Base-by-base conservation (phyloP, 2,113 vertebrate species). In the Brachypodius melanocephalos region DNA sequence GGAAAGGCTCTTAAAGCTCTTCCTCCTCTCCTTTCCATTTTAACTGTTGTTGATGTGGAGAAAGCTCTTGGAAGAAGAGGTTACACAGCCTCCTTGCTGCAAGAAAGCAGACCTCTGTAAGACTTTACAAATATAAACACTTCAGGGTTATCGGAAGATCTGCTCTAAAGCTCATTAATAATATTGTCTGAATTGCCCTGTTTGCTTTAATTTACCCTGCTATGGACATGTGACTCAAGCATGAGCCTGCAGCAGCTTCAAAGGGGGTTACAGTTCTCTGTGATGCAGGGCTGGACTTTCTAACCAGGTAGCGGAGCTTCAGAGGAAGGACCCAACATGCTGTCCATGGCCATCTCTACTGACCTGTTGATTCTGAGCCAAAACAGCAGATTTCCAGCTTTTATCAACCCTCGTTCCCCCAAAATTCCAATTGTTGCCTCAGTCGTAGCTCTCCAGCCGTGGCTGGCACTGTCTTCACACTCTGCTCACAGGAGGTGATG, bases 221-320 rank as follows among this genome's bases (percentile, higher is more conserved):
- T 42, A 3, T 5, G 3, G 78, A 51, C 12, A 0, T 0, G 0
- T 51, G 72, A 55, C 80, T 84, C 28, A 1, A 45, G 43, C 20
- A 8, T 20, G 79, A 93, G 67, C 34, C 25, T 91, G 63, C 48
- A 79, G 54, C 55, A 63, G 29, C 71, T 73, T 55, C 81, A 31
- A 9, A 81, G 25, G 57, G 67, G 43, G 21, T 76, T 78, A 13
- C 29, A 68, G 38, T 26, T 85, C 88, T 75, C 42, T 65, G 69
- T 76, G 28, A 19, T 21, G 20, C 13, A 52, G 66, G 49, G 58
- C 46, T 74, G 43, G 45, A 11, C n/a, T 85, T 87, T 42, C 10
- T 61, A 52, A 43, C 48, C 22, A 32, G n/a, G 4, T 62, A 54
- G 40, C 22, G 25, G 43, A 55, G 46, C 86, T 77, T 68, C 86